Evolutionary conservation across 2,888 invertebrate genomes (phyloP), one percentile per base, ranked within the genome.

Genomic region (Caenorhabditis uteleia): DNA sequence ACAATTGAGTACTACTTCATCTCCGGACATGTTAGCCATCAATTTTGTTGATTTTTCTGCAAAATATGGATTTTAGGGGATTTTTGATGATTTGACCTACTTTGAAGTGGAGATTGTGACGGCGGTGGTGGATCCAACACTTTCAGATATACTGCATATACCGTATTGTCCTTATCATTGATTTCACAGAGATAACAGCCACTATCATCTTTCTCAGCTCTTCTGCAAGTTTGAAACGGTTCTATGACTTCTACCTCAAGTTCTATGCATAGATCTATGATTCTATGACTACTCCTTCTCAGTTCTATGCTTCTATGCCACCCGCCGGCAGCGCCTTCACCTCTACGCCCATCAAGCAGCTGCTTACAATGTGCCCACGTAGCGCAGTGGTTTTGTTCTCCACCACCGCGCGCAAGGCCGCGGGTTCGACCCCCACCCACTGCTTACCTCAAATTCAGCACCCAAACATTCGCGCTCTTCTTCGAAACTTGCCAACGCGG

Each of bases 151-250:
- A 81, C 75, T n/a, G 82, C 77, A 39, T 72, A 72, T 26, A 82
- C 67, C 7, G 77, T 75, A 40, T 73, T 75, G 29, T 67, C 38
- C 10, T 82, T 80, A 20, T 80, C 78, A 47, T 81, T 81, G 45
- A 81, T 73, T 47, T 81, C 82, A 49, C 81, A 81, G 25, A 81
- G 55, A 55, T 81, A 81, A 51, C 81, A 81, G 1, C 81, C 81
- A 20, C 67, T 60, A 44, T 81, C 82, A 6, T 61, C 49, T 20
- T 61, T 38, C 45, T 75, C 73, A 3, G 75, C 71, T 21, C 77
- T 58, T 56, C 79, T 79, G 66, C 21, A 77, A 66, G 29, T n/a
- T 27, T 43, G 10, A 5, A 16, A 43, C 5, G 25, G 3, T 26
- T 18, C 16, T 43, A 25, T 14, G 4, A 47, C 14, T 29, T 18